A percentile compares a stretch with the other conserved stretches of the same genome.
Evolutionary conservation across 2,797 vertebrate genomes (phyloP).

Genomic region (Spheniscus humboldti): DNA sequence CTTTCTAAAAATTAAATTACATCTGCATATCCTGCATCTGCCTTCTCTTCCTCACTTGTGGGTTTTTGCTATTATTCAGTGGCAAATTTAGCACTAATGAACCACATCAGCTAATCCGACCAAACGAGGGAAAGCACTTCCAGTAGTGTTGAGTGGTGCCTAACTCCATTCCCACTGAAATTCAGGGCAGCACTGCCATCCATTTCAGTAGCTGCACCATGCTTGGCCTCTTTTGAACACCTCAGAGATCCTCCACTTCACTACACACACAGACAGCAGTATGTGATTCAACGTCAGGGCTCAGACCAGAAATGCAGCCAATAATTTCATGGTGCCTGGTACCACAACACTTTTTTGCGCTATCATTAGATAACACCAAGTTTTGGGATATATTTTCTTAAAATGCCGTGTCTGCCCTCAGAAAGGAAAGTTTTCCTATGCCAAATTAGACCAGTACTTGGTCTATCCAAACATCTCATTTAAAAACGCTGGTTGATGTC

Average conservation of each 20-base stretch:
- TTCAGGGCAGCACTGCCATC: not conserved
- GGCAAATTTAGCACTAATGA: not conserved
- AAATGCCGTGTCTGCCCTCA: not conserved
- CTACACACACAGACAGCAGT: not conserved
- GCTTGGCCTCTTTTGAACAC: not conserved
- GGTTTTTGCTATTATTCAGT: not conserved
- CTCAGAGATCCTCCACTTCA: not conserved
- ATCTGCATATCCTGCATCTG: not conserved
- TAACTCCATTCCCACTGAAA: not conserved
- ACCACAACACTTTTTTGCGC: not conserved
- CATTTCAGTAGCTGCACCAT: not conserved
- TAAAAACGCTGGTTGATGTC: not conserved
- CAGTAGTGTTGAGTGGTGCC: not conserved
- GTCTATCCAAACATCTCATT: not conserved
- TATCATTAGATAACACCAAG: not conserved
- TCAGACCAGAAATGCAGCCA: not conserved
- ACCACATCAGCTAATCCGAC: not conserved
- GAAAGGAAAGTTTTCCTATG: not conserved
- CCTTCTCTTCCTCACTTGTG: not conserved
- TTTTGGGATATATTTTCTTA: not conserved
- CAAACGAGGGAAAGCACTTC: not conserved
- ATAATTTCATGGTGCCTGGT: not conserved
- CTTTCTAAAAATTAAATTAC: not conserved
- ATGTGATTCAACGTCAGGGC: not conserved
- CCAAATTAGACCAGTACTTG: not conserved